Evolutionary conservation across 2,797 vertebrate genomes (phyloP).

Genomic region (Cheirogaleus major): DNA sequence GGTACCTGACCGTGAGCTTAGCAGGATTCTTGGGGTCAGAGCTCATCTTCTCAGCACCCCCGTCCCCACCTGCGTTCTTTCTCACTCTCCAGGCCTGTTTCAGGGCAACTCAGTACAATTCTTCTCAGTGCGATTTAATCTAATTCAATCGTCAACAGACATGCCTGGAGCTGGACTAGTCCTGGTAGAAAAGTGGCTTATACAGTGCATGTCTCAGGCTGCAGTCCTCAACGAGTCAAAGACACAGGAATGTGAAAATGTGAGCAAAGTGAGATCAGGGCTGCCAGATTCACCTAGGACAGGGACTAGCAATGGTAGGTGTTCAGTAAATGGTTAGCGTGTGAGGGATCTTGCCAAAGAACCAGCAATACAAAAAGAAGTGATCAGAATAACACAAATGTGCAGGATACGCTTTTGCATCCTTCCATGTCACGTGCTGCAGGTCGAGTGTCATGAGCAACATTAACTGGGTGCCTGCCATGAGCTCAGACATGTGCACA

Average conservation of each 20-base stretch:
- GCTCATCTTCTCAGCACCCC: background rate
- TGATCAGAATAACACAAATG: background rate
- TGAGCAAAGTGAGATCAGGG: no score
- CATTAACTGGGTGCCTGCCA: background rate
- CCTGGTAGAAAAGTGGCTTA: rapidly evolving
- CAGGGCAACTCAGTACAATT: rapidly evolving
- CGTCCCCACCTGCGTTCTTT: background rate
- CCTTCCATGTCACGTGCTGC: rapidly evolving
- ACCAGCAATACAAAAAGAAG: background rate
- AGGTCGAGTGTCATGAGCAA: background rate
- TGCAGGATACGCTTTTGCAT: background rate
- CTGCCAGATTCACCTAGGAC: rapidly evolving
- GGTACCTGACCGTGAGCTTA: rapidly evolving
- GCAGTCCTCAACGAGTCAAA: background rate
- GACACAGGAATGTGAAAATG: background rate
- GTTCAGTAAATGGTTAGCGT: no score
- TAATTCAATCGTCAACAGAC: rapidly evolving
- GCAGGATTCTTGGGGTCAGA: no score
- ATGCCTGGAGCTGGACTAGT: background rate
- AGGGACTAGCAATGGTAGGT: background rate
- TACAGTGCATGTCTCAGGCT: no score
- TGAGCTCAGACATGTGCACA: background rate
- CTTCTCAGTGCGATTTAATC: rapidly evolving
- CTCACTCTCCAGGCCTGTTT: background rate
- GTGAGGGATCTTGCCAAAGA: background rate